Evolutionary conservation across 2,888 invertebrate genomes (phyloP), one percentile per base, ranked within the genome.

Genomic region (Eupithecia pulchellata): DNA sequence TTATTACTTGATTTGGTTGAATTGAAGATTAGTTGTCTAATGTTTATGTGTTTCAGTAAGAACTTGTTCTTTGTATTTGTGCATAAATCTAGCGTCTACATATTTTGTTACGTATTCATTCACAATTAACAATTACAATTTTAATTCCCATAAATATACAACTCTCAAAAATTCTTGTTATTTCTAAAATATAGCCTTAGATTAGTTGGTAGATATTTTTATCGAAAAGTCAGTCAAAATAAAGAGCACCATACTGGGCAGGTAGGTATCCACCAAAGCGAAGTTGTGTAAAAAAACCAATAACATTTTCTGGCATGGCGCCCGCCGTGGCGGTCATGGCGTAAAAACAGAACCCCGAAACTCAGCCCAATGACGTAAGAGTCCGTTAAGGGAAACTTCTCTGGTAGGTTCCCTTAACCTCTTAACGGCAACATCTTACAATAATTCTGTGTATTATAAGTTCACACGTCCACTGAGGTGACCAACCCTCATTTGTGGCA

Each of bases 101-200:
- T 72, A 72, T 68, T 66, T 47, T 58, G 42, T 72, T 72, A 72
- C 68, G 72, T 69, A 72, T 72, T 47, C 36, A 68, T 69, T 52
- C 52, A 25, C 25, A 52, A 4, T 64, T 68, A 66, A 64, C 55
- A 42, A 62, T 64, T 71, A 0, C 2, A 57, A 29, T 57, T 57
- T 29, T 17, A 57, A 57, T 57, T 57, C 57, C 6, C 2, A 6
- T 57, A 55, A 27, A 14, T 14, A 27, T 27, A 27, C 13, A 55
- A 55, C 27, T 55, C 14, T 55, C 27, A 55, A 17, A 29, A 25
- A 27, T 27, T 55, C 29, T 13, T 14, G 57, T 17, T 32, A 20
- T 20, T 61, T 34, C 25, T 61, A 25, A 20, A 32, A 34, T 61
- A 32, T 58, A 30, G 20, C 34, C 5, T 61, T 61, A 36, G 61